phyloP scores from a whole-genome alignment of 2,113 vertebrate genomes.

The Oreochromis tanganicae region DNA sequence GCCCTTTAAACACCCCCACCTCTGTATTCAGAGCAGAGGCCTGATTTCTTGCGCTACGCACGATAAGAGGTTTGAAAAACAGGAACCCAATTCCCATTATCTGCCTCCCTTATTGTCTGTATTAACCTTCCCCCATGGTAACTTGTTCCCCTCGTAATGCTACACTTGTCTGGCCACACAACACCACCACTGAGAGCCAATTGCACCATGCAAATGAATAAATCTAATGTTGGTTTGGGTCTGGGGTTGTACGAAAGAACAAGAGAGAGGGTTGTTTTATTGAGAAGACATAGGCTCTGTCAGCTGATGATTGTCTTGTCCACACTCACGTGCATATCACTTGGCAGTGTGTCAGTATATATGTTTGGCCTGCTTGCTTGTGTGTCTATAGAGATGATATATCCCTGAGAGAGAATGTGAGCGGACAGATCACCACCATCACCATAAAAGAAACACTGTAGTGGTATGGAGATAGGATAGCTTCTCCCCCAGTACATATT shows the following conservation, averaged over 20 bases:
- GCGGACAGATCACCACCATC: not conserved
- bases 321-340: not conserved
- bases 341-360: constrained; percentile 10
- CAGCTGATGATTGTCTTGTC: constrained; percentile 58
- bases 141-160: constrained; percentile 88
- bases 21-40: constrained; percentile 69
- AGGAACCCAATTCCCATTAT: constrained; percentile 83
- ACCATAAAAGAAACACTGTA: constrained; percentile 1
- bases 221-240: constrained; percentile 58
- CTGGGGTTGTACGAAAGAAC: not conserved
- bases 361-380: not conserved
- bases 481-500: not conserved
- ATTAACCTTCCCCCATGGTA: constrained; percentile 94
- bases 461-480: not conserved
- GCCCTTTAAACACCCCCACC: constrained; percentile 70
- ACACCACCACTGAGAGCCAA: constrained; percentile 88
- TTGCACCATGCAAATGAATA: constrained; percentile 96
- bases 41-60: constrained; percentile 70
- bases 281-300: constrained; percentile 59
- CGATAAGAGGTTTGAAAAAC: constrained; percentile 86
- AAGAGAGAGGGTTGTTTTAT: constrained; percentile 67
- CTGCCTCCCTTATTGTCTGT: constrained; percentile 86
- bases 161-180: constrained; percentile 94
- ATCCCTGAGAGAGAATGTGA: constrained; percentile 10
- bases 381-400: constrained; percentile 3